phyloP scores from a whole-genome alignment of 2,797 vertebrate species.

The Syndactyla subalaris region DNA sequence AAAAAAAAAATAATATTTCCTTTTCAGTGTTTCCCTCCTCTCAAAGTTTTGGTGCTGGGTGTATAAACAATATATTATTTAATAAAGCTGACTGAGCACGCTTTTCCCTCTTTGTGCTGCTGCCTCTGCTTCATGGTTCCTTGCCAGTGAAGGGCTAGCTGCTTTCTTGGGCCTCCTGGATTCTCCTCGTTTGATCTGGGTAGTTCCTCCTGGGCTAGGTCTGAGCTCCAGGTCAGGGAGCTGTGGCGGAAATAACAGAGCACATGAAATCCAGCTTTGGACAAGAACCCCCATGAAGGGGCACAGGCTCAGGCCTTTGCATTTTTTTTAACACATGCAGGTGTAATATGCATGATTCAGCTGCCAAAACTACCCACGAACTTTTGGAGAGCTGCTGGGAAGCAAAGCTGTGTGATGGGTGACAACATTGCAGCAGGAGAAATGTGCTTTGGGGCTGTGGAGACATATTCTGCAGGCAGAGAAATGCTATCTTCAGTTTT shows the following conservation, averaged over 20 bases:
- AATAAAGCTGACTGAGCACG: neutral
- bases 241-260: neutral
- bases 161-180: neutral
- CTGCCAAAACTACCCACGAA: neutral
- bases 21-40: neutral
- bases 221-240: neutral
- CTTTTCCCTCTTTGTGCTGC: neutral
- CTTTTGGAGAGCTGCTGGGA: neutral
- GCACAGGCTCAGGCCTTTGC: neutral
- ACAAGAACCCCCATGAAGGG: neutral
- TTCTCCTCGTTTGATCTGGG: neutral
- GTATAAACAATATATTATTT: neutral
- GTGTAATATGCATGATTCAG: neutral
- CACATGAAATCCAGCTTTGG: neutral
- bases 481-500: neutral
- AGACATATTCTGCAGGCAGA: neutral
- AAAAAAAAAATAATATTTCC: neutral
- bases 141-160: neutral
- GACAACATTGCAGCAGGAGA: neutral
- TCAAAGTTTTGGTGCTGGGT: neutral
- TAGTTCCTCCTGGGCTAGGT: neutral
- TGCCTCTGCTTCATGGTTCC: neutral
- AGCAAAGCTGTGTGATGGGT: neutral
- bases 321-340: neutral
- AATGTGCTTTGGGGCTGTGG: neutral